Evolutionary conservation across 2,797 vertebrate genomes (phyloP), one percentile per base, ranked within the genome.

Genomic region (Fratercula arctica): DNA sequence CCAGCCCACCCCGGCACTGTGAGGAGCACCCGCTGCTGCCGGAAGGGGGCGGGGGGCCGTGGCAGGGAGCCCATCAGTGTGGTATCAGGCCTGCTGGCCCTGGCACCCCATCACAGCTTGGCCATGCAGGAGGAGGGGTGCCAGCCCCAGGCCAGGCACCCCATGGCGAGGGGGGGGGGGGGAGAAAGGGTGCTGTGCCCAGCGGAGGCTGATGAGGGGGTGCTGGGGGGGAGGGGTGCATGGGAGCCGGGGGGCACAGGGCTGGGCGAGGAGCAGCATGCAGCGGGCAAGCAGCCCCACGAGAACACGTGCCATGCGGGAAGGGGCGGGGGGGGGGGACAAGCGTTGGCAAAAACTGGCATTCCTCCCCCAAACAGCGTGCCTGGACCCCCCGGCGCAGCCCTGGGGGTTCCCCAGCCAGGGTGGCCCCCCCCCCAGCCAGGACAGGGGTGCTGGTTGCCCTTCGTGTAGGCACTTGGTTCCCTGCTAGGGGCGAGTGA

Each of bases 381-480:
- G 88, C 86, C 92, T 23, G 13, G 86, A 78, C 31, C 86, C 80
- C 80, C 10, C 19, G 2, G n/a, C 46, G 16, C 5, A 3, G 63
- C 64, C 77, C 35, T 39, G 20, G 54, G 73, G 43, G n/a, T 9
- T 5, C 33, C 79, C 66, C 13, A 72, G 59, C 21, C 4, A 24
- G 87, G 59, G 25, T 92, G 80, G 81, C 68, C 87, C 89, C 56
- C 35, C 35, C 20, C 87, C 89, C 56, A 8, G 81, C 66, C 87
- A 78, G 79, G 61, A 69, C 3, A 1, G 19, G 69, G 68, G 37
- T 29, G 68, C 64, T 88, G 67, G 90, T 85, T 1, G 2, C 73
- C 90, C 90, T 96, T 80, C 85, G 1, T 90, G 90, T 96, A 96
- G 96, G 96, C 96, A 96, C 96, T 96, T 96, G 85, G 80, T 96